Evolutionary conservation across 1,140 invertebrate genomes (phyloP).

Genomic region (Papilio helenus): DNA sequence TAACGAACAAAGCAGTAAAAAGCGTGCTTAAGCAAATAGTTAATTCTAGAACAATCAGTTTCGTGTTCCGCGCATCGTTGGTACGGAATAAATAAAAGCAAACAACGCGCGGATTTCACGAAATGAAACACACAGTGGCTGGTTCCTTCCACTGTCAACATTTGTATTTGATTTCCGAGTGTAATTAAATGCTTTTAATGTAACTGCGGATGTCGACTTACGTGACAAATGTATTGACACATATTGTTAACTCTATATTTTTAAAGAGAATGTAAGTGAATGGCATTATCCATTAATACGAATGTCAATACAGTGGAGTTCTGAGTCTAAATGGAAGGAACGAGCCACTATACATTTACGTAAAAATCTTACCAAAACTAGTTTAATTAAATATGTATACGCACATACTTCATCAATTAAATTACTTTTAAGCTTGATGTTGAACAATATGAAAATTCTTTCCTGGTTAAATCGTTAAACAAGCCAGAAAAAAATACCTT

Average conservation of each 20-base stretch:
- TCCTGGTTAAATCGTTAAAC: too few relatives aligned
- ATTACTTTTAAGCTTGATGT: background rate
- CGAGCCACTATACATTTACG: background rate
- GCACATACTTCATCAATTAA: background rate
- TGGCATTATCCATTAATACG: too few relatives aligned
- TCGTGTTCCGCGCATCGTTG: slow-evolving; percentile 5
- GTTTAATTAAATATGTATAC: background rate
- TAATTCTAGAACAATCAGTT: slow-evolving; percentile 19
- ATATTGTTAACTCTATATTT: too few relatives aligned
- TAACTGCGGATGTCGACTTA: background rate
- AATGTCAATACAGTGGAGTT: too few relatives aligned
- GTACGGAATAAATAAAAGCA: background rate
- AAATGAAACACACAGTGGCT: background rate
- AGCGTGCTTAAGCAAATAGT: slow-evolving; percentile 25
- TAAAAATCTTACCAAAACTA: background rate
- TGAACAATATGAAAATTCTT: too few relatives aligned
- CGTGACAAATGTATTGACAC: background rate
- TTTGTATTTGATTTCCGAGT: background rate
- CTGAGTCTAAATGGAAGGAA: background rate
- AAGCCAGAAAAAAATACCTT: too few relatives aligned
- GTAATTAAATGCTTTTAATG: background rate
- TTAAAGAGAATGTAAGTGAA: too few relatives aligned
- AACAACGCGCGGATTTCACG: background rate
- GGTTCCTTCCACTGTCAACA: background rate
- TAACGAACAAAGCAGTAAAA: slow-evolving; percentile 16